Evolutionary conservation across 2,797 vertebrate species (phyloP).

Genomic region (Squalus acanthias): DNA sequence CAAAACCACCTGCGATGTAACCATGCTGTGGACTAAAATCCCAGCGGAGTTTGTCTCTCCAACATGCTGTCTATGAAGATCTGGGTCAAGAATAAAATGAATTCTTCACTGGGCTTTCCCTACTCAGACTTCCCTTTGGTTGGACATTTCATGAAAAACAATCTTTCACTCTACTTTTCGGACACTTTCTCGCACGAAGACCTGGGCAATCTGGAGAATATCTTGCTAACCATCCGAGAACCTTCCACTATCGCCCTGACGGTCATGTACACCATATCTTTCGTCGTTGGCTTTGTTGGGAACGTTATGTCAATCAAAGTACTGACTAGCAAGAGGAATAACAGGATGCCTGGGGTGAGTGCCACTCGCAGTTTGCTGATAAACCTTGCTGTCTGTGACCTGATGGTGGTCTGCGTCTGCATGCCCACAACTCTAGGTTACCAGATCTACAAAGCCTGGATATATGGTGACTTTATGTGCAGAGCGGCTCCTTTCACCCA

Average conservation of each 20-base stretch:
- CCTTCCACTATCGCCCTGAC: slow-evolving; percentile 71
- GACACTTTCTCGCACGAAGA: slow-evolving; percentile 46
- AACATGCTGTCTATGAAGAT: neutral
- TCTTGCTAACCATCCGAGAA: slow-evolving; percentile 72
- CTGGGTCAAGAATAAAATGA: slow-evolving; percentile 49
- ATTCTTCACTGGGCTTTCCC: slow-evolving; percentile 44
- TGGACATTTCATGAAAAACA: slow-evolving; percentile 48
- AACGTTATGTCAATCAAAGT: slow-evolving; percentile 81
- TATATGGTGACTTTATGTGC: slow-evolving; percentile 83
- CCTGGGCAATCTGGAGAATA: slow-evolving; percentile 66
- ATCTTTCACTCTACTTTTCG: slow-evolving; percentile 46
- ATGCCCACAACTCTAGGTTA: slow-evolving; percentile 84
- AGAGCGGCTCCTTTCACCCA: slow-evolving; percentile 81
- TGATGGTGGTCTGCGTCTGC: slow-evolving; percentile 85
- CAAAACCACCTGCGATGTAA: neutral
- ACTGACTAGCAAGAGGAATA: slow-evolving; percentile 65
- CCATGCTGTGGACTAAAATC: too few relatives aligned
- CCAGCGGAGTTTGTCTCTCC: too few relatives aligned
- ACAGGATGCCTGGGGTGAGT: slow-evolving; percentile 64
- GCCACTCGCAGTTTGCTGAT: slow-evolving; percentile 78
- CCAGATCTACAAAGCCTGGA: slow-evolving; percentile 81
- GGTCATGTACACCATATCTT: slow-evolving; percentile 70
- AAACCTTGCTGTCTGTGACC: slow-evolving; percentile 81
- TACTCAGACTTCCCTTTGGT: neutral
- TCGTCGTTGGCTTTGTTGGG: slow-evolving; percentile 72